Percentiles rank a stretch among this genome's conserved stretches.
phyloP scores from a whole-genome alignment of 2,113 vertebrate species.

The Charina bottae region DNA sequence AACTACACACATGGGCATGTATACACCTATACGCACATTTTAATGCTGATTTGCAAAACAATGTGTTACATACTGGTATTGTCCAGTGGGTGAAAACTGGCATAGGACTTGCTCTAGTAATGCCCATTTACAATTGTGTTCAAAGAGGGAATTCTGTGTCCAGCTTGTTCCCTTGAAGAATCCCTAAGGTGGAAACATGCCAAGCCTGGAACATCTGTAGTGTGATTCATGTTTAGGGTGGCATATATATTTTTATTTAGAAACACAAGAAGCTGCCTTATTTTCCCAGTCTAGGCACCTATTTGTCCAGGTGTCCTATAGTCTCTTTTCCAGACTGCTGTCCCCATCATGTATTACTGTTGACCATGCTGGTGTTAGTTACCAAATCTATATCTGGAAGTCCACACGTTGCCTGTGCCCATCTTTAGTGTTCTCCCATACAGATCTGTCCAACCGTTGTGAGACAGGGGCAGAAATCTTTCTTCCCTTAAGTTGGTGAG shows the following conservation, averaged over 20 bases:
- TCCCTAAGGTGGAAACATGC: not conserved
- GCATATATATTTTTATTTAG: not conserved
- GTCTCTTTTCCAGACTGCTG: not conserved
- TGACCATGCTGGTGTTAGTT: not conserved
- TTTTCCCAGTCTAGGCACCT: not conserved
- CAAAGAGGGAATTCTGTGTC: not conserved
- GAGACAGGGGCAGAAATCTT: not conserved
- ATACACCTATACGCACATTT: not conserved
- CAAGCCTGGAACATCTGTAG: not conserved
- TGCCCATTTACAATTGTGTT: not conserved
- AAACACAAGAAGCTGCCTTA: not conserved
- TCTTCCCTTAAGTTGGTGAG: not conserved
- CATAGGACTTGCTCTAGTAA: not conserved
- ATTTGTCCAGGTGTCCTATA: not conserved
- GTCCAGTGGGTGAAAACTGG: not conserved
- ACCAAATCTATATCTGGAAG: not conserved
- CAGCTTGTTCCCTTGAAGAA: not conserved
- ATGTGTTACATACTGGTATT: not conserved
- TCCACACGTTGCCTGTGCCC: not conserved
- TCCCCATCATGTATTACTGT: not conserved
- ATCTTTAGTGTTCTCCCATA: not conserved
- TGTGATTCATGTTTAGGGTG: not conserved
- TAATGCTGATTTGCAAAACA: not conserved
- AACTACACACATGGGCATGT: not conserved
- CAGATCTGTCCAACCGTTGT: not conserved